Evolutionary conservation across 2,113 vertebrate genomes (phyloP).

Genomic region (Psilopogon haemacephalus): DNA sequence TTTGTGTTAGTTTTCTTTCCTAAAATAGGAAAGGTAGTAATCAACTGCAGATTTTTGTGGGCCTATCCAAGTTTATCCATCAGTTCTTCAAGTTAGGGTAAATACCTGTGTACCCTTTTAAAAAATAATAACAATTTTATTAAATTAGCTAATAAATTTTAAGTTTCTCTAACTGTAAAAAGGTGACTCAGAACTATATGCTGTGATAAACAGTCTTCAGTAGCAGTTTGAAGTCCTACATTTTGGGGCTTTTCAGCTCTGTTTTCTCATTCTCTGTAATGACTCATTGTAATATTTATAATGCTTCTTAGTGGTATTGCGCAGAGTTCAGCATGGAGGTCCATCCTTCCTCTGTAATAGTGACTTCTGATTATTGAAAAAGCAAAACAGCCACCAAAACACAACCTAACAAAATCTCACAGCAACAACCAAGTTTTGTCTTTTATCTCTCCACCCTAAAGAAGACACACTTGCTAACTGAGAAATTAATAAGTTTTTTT

Average conservation of each 20-base stretch:
- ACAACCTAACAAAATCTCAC: neutral
- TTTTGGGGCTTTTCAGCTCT: neutral
- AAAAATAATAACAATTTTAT: neutral
- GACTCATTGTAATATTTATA: neutral
- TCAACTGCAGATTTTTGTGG: neutral
- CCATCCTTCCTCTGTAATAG: neutral
- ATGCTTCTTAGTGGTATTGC: neutral
- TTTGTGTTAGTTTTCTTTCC: neutral
- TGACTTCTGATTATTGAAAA: neutral
- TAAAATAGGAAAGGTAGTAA: neutral
- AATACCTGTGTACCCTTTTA: neutral
- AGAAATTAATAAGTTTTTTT: neutral
- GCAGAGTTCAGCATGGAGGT: neutral
- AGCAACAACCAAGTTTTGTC: neutral
- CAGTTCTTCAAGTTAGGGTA: neutral
- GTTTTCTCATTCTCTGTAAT: neutral
- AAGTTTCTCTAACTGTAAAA: neutral
- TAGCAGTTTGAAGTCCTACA: neutral
- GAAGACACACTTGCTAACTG: neutral
- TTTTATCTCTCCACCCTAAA: neutral
- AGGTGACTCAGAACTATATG: neutral
- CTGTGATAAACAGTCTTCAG: neutral
- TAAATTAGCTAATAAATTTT: neutral
- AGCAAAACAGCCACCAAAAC: neutral
- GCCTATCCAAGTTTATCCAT: neutral